Percentiles rank a stretch among this genome's conserved stretches.
These are phyloP conservation scores for Melanotaenia pygmaea DNA, from an alignment of 2,797 vertebrate genomes.

Conservation along the genomic window DNA sequence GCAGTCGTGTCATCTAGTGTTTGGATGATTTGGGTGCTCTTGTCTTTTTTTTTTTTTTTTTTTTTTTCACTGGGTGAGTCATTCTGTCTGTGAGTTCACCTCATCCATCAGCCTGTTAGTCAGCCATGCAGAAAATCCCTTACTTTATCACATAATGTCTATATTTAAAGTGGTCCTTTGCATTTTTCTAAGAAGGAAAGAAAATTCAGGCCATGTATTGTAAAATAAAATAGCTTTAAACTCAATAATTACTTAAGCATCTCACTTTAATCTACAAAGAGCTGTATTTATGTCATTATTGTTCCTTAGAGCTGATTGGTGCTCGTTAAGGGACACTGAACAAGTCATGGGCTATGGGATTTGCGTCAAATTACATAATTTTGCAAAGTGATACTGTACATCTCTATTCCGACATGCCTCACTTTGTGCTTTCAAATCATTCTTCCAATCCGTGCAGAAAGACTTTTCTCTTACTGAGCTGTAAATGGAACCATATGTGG, in stretches of 20 bases:
- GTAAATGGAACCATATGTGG: conserved; percentile 61
- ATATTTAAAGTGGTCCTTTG: neutral
- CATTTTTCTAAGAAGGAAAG: neutral
- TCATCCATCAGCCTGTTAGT: conserved; percentile 31
- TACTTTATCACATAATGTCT: neutral
- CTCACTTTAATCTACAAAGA: neutral
- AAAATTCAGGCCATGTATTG: neutral
- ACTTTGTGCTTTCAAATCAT: conserved; percentile 34
- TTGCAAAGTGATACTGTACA: conserved; percentile 38
- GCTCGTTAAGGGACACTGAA: conserved; percentile 19
- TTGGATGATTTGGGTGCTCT: neutral
- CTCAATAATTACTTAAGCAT: conserved; percentile 3
- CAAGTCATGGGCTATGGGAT: conserved; percentile 26
- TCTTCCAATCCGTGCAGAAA: conserved; percentile 44
- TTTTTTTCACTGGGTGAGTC: conserved; percentile 12
- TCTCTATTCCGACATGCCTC: conserved; percentile 34
- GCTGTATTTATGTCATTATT: conserved; percentile 13
- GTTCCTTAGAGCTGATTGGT: conserved; percentile 30
- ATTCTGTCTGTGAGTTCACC: conserved; percentile 14
- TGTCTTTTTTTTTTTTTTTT: neutral
- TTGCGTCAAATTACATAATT: conserved; percentile 50
- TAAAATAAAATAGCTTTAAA: neutral
- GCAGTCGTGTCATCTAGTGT: conserved; percentile 36
- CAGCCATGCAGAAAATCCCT: conserved; percentile 12
- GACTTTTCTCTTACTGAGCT: conserved; percentile 34